These are phyloP conservation scores for Piliocolobus tephrosceles DNA, from an alignment of 2,113 vertebrate species.

Conservation along the genomic window DNA sequence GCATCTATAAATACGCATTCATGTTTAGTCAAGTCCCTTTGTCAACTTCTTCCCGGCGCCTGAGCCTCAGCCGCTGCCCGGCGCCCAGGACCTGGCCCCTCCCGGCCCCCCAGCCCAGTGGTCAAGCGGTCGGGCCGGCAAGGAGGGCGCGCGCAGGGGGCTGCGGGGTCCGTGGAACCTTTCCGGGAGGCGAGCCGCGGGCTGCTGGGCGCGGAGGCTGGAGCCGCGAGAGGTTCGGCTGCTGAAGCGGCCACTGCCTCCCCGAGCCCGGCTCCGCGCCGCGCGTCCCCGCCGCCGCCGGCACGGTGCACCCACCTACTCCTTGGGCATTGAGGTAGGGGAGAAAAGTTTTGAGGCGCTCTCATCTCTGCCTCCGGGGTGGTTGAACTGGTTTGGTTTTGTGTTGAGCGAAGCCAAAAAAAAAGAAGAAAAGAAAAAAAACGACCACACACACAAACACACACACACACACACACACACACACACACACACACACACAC, in stretches of 20 bases:
- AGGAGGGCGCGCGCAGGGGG: slow-evolving; percentile 9
- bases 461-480: no score
- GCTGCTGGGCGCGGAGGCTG: not conserved
- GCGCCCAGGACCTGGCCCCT: not conserved
- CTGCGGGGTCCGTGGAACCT: slow-evolving; percentile 55
- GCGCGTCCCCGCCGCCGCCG: not conserved
- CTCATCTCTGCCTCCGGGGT: slow-evolving; percentile 26
- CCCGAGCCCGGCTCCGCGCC: not conserved
- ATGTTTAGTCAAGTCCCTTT: slow-evolving; percentile 45
- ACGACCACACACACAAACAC: no score
- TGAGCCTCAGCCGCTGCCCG: slow-evolving; percentile 30
- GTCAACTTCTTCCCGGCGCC: slow-evolving; percentile 71
- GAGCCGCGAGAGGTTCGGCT: not conserved
- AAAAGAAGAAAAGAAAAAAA: not conserved
- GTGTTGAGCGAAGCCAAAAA: not conserved
- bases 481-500: no score
- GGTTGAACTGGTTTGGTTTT: slow-evolving; percentile 47
- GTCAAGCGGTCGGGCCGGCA: not conserved
- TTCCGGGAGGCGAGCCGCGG: not conserved
- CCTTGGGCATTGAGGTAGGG: not conserved
- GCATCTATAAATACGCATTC: slow-evolving; percentile 57
- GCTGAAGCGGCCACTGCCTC: not conserved
- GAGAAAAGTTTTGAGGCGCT: slow-evolving; percentile 66
- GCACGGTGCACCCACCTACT: not conserved
- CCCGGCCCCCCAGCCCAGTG: not conserved